A percentile compares a stretch with the other conserved stretches of the same genome.
Evolutionary conservation across 2,888 invertebrate genomes (phyloP).

Genomic region (Dascillus cervinus): DNA sequence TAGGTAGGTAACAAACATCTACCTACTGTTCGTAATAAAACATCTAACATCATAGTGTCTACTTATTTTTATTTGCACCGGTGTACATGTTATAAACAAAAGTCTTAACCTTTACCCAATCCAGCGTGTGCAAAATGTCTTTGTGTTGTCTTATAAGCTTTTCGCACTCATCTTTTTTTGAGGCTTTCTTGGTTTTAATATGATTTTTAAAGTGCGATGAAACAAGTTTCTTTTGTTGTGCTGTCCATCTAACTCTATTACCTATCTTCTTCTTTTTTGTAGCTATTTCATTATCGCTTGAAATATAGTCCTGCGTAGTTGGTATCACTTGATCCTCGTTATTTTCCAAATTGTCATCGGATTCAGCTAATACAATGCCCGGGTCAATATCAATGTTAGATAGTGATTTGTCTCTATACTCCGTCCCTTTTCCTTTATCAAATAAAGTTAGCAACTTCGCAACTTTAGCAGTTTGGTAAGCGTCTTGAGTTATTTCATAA

Average conservation of each 20-base stretch:
- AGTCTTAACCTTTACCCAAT: constrained; percentile 4
- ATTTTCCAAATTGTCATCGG: not conserved
- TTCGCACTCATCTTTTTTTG: constrained; percentile 3
- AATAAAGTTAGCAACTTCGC: constrained; percentile 7
- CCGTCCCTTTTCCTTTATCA: constrained; percentile 5
- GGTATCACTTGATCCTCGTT: not conserved
- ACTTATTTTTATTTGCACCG: not conserved
- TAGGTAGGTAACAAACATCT: no score
- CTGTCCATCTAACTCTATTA: not conserved
- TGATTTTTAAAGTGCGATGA: not conserved
- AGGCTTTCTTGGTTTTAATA: constrained; percentile 2
- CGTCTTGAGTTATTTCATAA: constrained; percentile 9
- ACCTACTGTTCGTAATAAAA: no score
- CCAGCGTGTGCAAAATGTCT: not conserved
- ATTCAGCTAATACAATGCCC: not conserved
- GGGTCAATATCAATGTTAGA: constrained; percentile 3
- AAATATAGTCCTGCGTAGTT: not conserved
- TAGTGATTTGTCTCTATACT: constrained; percentile 5
- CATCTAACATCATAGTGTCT: not conserved
- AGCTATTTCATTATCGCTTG: not conserved
- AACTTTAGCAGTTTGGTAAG: constrained; percentile 9
- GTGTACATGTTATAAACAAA: constrained; percentile 2
- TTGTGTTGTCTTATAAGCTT: not conserved
- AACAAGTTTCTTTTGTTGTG: not conserved
- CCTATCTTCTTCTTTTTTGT: constrained; percentile 1